phyloP scores from a whole-genome alignment of 1,140 invertebrate genomes.

The Druon quercuslanigerum region DNA sequence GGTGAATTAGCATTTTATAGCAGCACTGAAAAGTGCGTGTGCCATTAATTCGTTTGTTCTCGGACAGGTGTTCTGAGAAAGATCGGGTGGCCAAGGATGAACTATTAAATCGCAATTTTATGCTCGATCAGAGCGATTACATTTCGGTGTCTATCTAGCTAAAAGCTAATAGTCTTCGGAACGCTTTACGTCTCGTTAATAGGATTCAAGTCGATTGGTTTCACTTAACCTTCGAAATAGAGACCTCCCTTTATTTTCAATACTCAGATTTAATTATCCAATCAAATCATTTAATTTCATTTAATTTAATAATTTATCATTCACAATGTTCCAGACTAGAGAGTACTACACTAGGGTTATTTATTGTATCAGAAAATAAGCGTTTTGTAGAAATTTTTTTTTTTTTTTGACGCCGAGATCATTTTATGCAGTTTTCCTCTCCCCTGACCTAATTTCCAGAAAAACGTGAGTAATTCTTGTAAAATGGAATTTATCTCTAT shows the following conservation, averaged over 20 bases:
- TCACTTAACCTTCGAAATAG: conserved; percentile 7
- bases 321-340: background rate
- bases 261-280: background rate
- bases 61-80: conserved; percentile 7
- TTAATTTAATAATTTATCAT: background rate
- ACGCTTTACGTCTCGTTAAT: conserved; percentile 8
- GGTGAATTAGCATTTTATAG: too few relatives aligned
- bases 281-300: background rate
- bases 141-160: background rate
- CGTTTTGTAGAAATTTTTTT: background rate
- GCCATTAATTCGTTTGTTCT: conserved; percentile 1
- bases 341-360: background rate
- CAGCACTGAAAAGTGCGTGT: background rate
- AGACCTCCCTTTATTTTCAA: background rate
- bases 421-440: too few relatives aligned
- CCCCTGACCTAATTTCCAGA: too few relatives aligned
- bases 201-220: background rate
- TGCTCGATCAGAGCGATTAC: conserved; percentile 16
- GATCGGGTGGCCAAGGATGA: background rate
- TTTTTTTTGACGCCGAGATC: too few relatives aligned
- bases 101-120: conserved; percentile 21
- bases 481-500: too few relatives aligned
- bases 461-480: too few relatives aligned
- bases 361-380: background rate
- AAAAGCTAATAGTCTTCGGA: conserved; percentile 3